phyloP scores from a whole-genome alignment of 2,113 vertebrate species.

The Choloepus hoffmanni region DNA sequence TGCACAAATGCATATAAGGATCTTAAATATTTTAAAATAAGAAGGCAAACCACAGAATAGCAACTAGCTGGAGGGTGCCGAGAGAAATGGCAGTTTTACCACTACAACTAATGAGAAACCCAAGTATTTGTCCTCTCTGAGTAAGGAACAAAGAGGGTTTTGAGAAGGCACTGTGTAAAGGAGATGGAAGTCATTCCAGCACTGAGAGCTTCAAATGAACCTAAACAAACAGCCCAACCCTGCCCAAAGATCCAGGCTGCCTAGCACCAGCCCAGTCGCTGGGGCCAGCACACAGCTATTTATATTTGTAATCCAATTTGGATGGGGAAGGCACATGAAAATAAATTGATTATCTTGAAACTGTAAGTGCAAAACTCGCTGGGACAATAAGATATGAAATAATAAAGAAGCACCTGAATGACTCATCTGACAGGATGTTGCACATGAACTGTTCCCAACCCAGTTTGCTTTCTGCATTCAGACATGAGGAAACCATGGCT shows the following conservation, averaged over 20 bases:
- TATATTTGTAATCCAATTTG: constrained; percentile 68
- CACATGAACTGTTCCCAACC: constrained; percentile 13
- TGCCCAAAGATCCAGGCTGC: constrained; percentile 9
- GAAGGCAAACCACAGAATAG: constrained; percentile 52
- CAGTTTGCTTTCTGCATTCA: constrained; percentile 41
- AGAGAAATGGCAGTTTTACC: constrained; percentile 20
- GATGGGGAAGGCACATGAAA: constrained; percentile 49
- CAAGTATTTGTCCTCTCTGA: background rate
- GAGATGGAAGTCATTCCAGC: constrained; percentile 57
- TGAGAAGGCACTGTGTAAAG: constrained; percentile 25
- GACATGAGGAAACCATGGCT: background rate
- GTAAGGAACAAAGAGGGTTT: constrained; percentile 47
- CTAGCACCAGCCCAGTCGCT: background rate
- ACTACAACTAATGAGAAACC: background rate
- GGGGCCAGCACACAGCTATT: constrained; percentile 45
- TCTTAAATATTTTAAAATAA: background rate
- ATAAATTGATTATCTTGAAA: constrained; percentile 79
- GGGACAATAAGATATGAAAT: constrained; percentile 75
- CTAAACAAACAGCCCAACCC: constrained; percentile 65
- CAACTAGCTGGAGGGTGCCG: background rate
- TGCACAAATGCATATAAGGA: background rate
- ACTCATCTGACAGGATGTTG: constrained; percentile 38
- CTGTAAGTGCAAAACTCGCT: constrained; percentile 59
- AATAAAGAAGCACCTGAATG: constrained; percentile 70
- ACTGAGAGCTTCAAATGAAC: constrained; percentile 63